Evolutionary conservation across 2,888 invertebrate species (phyloP), one percentile per base, ranked within the genome.

Genomic region (Eurytoma adleriae): DNA sequence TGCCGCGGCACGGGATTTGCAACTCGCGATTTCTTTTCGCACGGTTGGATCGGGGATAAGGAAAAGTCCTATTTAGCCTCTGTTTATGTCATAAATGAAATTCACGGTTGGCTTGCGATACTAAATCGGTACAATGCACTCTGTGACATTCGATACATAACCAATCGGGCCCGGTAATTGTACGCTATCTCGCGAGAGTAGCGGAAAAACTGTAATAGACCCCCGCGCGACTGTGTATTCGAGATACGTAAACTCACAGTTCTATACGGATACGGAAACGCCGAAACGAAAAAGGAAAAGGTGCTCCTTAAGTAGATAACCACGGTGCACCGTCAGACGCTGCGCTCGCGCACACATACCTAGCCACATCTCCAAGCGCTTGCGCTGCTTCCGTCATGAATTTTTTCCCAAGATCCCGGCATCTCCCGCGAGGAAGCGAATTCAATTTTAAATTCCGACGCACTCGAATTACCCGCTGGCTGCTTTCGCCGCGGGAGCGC

Each of bases 361-460:
- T 67, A 14, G 30, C 10, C 10, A 7, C 10, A 1, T 68, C 69
- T 10, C 20, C 40, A 2, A 24, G 24, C 24, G 24, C 24, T 20
- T 12, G 24, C 70, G 66, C 70, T 10, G 48, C 24, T 57, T 71
- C 18, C 69, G 56, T 70, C 50, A 27, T 78, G 50, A 78, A 71
- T 59, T 66, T 71, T 69, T 54, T 7, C 1, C 48, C 30, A 10
- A 18, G 7, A 20, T 24, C 20, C 20, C 27, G 3, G 12, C 24
- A 2, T 52, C 62, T 18, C 54, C 52, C 20, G 14, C 20, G 61
- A 30, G 78, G 64, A 69, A 78, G 59, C 54, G 48, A 71, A 71
- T 78, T 78, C 40, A 67, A 71, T 66, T 66, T 66, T 52, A 70
- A 66, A 59, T 66, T 27, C 27, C 64, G 50, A 62, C 48, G 16